Evolutionary conservation across 2,113 vertebrate genomes (phyloP).

Genomic region (Corythornis cristatus): DNA sequence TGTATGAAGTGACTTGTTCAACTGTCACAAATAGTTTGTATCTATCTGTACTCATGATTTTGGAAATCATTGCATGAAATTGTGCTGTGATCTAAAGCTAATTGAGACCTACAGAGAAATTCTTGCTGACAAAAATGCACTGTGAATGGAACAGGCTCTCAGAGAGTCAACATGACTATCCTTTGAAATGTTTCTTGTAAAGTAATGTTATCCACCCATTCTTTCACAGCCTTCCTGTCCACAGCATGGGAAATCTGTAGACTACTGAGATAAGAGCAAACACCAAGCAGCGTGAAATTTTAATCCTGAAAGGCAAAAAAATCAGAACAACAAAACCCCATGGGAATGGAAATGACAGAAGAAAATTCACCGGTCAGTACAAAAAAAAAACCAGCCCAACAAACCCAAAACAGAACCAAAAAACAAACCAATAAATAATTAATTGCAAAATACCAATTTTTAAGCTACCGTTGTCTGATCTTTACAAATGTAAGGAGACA

Average conservation of each 20-base stretch:
- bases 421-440: background rate
- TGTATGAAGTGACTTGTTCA: background rate
- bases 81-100: background rate
- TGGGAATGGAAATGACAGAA: background rate
- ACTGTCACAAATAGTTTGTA: background rate
- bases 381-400: background rate
- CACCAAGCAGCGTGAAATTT: background rate
- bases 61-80: background rate
- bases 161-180: background rate
- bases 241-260: background rate
- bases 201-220: background rate
- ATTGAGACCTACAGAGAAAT: background rate
- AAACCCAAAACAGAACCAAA: background rate
- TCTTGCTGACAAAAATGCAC: background rate
- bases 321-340: background rate
- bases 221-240: background rate
- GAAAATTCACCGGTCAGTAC: background rate
- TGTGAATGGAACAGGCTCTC: background rate
- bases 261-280: background rate
- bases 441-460: background rate
- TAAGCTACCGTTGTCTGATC: background rate
- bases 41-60: background rate
- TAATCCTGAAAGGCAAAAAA: background rate
- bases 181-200: background rate
- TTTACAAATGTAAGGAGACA: background rate